These are phyloP conservation scores for Oxyteleia sp. DNA, from an alignment of 2,888 invertebrate species.

Conservation along the genomic window DNA sequence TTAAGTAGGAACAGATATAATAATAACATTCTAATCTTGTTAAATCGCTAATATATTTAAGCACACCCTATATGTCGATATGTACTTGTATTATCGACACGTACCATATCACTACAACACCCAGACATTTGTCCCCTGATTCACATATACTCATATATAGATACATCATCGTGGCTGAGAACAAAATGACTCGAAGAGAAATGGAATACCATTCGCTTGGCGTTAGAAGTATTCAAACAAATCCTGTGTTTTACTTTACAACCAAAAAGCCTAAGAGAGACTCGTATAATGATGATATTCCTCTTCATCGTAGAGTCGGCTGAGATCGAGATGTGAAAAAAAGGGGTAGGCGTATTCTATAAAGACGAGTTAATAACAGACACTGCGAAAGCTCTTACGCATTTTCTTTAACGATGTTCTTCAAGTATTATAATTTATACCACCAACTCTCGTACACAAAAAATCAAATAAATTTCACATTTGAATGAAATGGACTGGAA, in stretches of 20 bases:
- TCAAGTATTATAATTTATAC: constrained; percentile 60
- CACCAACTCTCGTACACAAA: constrained; percentile 33
- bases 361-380: constrained; percentile 70
- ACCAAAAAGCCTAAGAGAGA: constrained; percentile 61
- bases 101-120: constrained; percentile 14
- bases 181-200: constrained; percentile 64
- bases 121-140: constrained; percentile 43
- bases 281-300: constrained; percentile 67
- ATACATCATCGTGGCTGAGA: constrained; percentile 43
- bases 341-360: constrained; percentile 60
- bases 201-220: constrained; percentile 58
- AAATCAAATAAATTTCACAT: constrained; percentile 19
- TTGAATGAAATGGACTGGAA: constrained; percentile 26
- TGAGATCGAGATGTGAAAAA: constrained; percentile 59
- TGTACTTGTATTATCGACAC: constrained; percentile 29
- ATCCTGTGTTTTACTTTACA: constrained; percentile 62
- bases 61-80: constrained; percentile 14
- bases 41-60: constrained; percentile 15
- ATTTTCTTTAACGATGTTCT: constrained; percentile 62
- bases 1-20: too few species aligned
- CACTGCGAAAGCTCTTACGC: constrained; percentile 54
- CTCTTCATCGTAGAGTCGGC: constrained; percentile 61
- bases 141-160: constrained; percentile 13
- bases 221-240: constrained; percentile 63
- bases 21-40: too few species aligned